Evolutionary conservation across 2,113 vertebrate genomes (phyloP).

Genomic region (Lophura nycthemera): DNA sequence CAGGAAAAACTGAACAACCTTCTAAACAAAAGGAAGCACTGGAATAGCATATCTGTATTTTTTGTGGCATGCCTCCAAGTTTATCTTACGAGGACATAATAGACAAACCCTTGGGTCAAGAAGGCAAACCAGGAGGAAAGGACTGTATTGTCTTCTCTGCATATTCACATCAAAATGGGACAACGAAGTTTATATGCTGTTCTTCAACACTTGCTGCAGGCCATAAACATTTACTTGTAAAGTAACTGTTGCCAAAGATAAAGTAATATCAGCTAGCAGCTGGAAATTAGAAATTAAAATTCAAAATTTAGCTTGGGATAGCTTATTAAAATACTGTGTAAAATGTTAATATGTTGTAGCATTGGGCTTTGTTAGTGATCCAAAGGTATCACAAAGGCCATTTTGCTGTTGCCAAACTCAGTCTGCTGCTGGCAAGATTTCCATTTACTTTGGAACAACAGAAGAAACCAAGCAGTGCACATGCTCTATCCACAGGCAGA

Average conservation of each 20-base stretch:
- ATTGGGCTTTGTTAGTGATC: neutral
- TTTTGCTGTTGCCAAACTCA: neutral
- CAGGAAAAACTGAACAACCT: constrained; percentile 39
- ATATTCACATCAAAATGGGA: constrained; percentile 32
- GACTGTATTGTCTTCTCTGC: neutral
- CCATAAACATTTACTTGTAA: constrained; percentile 20
- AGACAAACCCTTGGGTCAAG: neutral
- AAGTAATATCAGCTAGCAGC: constrained; percentile 17
- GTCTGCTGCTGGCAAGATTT: neutral
- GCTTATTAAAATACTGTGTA: constrained; percentile 5
- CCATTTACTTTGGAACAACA: neutral
- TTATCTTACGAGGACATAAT: constrained; percentile 31
- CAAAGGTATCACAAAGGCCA: constrained; percentile 1
- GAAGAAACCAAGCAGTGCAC: neutral
- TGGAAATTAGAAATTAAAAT: constrained; percentile 25
- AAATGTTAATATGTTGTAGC: constrained; percentile 21
- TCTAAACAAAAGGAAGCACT: constrained; percentile 63
- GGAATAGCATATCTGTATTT: constrained; percentile 56
- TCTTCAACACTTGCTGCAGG: constrained; percentile 23
- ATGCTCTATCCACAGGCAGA: neutral
- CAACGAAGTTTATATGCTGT: constrained; percentile 4
- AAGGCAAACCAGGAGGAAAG: constrained; percentile 29
- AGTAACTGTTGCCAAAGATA: constrained; percentile 32
- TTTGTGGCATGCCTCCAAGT: constrained; percentile 50
- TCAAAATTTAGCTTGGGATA: neutral